Evolutionary conservation across 2,888 invertebrate species (phyloP).

Genomic region (Serripes groenlandicus): DNA sequence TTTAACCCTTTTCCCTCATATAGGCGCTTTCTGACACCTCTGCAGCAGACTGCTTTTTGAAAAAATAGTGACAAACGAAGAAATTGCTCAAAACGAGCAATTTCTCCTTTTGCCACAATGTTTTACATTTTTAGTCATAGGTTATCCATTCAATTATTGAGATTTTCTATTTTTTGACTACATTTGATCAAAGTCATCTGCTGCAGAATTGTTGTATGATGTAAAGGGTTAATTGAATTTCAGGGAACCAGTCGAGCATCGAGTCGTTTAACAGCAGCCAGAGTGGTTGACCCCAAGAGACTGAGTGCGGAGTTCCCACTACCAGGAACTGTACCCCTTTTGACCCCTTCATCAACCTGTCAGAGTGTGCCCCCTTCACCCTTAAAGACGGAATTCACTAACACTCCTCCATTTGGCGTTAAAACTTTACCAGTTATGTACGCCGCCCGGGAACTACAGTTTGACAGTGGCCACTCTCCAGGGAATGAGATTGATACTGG

Average conservation of each 20-base stretch:
- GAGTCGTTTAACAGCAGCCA: slow-evolving; percentile 35
- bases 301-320: slow-evolving; percentile 54
- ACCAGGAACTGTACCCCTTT: slow-evolving; percentile 44
- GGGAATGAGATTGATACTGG: background rate
- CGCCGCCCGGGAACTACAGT: slow-evolving; percentile 70
- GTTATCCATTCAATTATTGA: no score
- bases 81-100: no score
- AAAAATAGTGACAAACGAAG: no score
- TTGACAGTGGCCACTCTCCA: slow-evolving; percentile 44
- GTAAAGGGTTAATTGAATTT: no score
- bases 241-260: slow-evolving; percentile 33
- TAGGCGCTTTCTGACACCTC: no score
- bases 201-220: no score
- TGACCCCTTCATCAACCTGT: slow-evolving; percentile 64
- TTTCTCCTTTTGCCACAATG: no score
- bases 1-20: no score
- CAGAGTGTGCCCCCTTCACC: slow-evolving; percentile 80
- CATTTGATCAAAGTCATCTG: no score
- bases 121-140: no score
- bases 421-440: slow-evolving; percentile 70
- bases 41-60: no score
- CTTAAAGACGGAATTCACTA: slow-evolving; percentile 79
- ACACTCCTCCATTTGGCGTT: slow-evolving; percentile 76
- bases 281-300: slow-evolving; percentile 56
- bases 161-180: no score